Evolutionary conservation across 2,888 invertebrate species (phyloP).

Genomic region (Pachymerium ferrugineum): DNA sequence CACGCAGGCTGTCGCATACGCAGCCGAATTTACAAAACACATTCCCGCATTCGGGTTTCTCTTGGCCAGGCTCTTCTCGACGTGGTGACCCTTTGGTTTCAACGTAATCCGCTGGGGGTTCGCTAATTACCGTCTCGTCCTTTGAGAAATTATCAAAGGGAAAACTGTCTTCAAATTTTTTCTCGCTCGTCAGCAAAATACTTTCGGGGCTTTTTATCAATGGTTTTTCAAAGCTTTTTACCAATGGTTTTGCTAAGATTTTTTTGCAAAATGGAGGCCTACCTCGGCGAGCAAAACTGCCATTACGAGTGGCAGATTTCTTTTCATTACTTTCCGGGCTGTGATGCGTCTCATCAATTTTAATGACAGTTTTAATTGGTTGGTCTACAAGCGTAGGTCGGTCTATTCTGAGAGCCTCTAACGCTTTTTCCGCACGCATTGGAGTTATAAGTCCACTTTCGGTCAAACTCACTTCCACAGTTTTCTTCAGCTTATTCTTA

Average conservation of each 20-base stretch:
- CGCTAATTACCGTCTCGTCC: too few species aligned
- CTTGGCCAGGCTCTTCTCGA: not conserved
- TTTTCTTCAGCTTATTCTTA: not conserved
- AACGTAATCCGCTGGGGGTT: too few species aligned
- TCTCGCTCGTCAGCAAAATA: too few species aligned
- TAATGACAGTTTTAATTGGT: not conserved
- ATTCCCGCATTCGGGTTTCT: conserved; percentile 50
- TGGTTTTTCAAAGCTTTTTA: too few species aligned
- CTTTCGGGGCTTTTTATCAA: too few species aligned
- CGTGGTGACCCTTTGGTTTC: too few species aligned
- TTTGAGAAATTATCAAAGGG: too few species aligned
- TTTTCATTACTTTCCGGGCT: not conserved
- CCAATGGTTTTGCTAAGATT: too few species aligned
- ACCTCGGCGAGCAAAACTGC: too few species aligned
- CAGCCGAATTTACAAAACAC: conserved; percentile 61
- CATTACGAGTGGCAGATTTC: too few species aligned
- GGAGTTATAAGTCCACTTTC: not conserved
- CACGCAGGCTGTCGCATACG: conserved; percentile 56
- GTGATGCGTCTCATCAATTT: not conserved
- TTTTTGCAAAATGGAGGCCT: too few species aligned
- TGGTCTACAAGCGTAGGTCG: not conserved
- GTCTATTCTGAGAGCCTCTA: not conserved
- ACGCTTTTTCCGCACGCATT: not conserved
- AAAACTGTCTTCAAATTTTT: too few species aligned
- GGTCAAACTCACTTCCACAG: not conserved